Evolutionary conservation across 2,888 invertebrate genomes (phyloP).

Genomic region (Nomada goodeniana): DNA sequence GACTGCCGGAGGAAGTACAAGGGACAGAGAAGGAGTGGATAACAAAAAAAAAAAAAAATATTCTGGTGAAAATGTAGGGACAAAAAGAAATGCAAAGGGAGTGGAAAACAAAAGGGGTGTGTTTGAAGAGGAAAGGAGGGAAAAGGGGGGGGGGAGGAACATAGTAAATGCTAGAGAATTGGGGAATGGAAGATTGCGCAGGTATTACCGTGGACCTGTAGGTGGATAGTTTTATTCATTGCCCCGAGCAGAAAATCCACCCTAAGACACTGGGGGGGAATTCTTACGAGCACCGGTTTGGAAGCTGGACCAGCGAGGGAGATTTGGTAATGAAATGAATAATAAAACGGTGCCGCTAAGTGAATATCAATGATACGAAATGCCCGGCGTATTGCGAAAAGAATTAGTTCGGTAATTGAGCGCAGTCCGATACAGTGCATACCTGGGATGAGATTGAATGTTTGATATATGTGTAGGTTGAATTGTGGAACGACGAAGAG

Average conservation of each 20-base stretch:
- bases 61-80: slow-evolving; percentile 19
- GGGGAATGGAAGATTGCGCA: background rate
- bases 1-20: slow-evolving; percentile 17
- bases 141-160: background rate
- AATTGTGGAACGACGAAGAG: no score
- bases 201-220: slow-evolving; percentile 10
- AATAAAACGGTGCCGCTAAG: slow-evolving; percentile 24
- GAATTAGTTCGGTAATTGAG: slow-evolving; percentile 26
- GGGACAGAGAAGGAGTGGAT: slow-evolving; percentile 3
- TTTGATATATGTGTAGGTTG: background rate
- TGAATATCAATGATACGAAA: slow-evolving; percentile 38
- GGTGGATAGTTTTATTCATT: slow-evolving; percentile 58
- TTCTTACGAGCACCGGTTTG: slow-evolving; percentile 21
- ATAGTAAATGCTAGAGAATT: background rate
- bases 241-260: slow-evolving; percentile 1
- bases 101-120: slow-evolving; percentile 43
- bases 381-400: background rate
- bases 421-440: background rate
- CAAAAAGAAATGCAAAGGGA: slow-evolving; percentile 32
- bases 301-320: background rate
- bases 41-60: slow-evolving; percentile 6
- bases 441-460: background rate
- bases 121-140: slow-evolving; percentile 21
- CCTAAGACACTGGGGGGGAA: slow-evolving; percentile 3
- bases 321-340: slow-evolving; percentile 43